Evolutionary conservation across 2,113 vertebrate genomes (phyloP), one percentile per base, ranked within the genome.

Genomic region (Junco hyemalis): DNA sequence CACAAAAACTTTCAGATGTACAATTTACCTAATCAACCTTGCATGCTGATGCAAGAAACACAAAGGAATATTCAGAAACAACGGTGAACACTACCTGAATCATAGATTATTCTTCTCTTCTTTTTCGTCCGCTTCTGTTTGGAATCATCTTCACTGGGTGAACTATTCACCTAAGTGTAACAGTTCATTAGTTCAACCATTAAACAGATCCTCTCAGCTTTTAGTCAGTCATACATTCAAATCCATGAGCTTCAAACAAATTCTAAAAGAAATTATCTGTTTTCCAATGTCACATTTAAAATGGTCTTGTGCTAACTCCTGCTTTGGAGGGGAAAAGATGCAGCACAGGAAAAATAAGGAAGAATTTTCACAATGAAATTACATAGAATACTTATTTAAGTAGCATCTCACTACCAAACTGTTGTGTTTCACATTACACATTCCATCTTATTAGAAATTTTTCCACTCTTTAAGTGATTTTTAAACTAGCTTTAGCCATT

Each of bases 71-170:
- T 31, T 50, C 68, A 68, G 35, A 81, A 82, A 60, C 18, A 81
- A 33, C 28, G 10, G 45, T 36, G 23, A 95, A 86, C 36, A 6
- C 74, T 98, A 98, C 98, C 99, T 92, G 99, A 99, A 83, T 98
- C 98, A 60, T 98, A 98, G 84, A 99, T 98, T 51, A 98, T 97
- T 81, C 96, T 98, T 82, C 98, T 99, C 97, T 99, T 99, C 93
- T 98, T 98, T 88, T 98, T 98, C 48, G 91, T 47, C 16, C 95
- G 94, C 59, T 97, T 98, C 40, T 93, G 98, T 79, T 76, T 98
- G 88, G 36, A 85, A 47, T 92, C 95, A 61, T 97, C 97, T 60
- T 98, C 98, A 93, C 94, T 97, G 93, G 97, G 96, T 73, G 98
- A 97, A 91, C 81, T 98, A 95, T 97, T 98, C 92, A 96, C 97